A percentile compares a stretch with the other conserved stretches of the same genome.
Evolutionary conservation across 2,888 invertebrate genomes (phyloP).

Genomic region (Conomelus anceps): DNA sequence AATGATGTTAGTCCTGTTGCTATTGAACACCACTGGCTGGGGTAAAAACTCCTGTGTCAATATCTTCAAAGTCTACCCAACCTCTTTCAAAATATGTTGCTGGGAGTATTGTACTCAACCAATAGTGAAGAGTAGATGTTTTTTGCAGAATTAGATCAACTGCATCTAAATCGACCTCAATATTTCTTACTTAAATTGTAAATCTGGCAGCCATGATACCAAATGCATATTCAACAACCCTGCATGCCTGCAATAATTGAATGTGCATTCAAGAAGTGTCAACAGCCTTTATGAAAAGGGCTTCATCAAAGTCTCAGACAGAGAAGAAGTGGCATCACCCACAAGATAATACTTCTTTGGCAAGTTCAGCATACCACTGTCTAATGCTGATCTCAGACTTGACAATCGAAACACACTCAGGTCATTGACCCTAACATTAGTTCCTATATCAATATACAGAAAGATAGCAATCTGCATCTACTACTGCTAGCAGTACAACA

Average conservation of each 20-base stretch:
- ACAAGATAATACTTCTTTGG: slow-evolving; percentile 19
- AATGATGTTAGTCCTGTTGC: slow-evolving; percentile 8
- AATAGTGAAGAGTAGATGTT: slow-evolving; percentile 17
- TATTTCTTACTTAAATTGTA: slow-evolving; percentile 4
- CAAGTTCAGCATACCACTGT: not conserved
- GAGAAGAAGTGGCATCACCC: slow-evolving; percentile 26
- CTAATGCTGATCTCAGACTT: slow-evolving; percentile 12
- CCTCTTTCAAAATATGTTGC: slow-evolving; percentile 19
- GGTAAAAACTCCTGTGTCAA: slow-evolving; percentile 10
- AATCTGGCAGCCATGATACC: slow-evolving; percentile 13
- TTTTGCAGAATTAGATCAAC: slow-evolving; percentile 18
- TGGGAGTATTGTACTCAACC: slow-evolving; percentile 12
- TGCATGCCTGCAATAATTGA: slow-evolving; percentile 16
- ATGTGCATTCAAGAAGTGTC: not conserved
- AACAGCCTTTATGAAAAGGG: slow-evolving; percentile 22
- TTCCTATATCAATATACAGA: slow-evolving; percentile 31
- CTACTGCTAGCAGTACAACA: slow-evolving; percentile 31
- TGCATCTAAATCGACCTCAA: slow-evolving; percentile 8
- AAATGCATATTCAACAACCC: slow-evolving; percentile 19
- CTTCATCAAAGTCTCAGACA: slow-evolving; percentile 24
- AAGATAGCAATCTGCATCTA: slow-evolving; percentile 33
- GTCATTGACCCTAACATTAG: slow-evolving; percentile 30
- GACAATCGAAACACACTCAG: slow-evolving; percentile 20
- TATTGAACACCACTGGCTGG: slow-evolving; percentile 16
- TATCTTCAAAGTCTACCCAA: slow-evolving; percentile 15